These are phyloP conservation scores for Triops longicaudatus DNA, from an alignment of 1,140 invertebrate genomes.

Conservation along the genomic window DNA sequence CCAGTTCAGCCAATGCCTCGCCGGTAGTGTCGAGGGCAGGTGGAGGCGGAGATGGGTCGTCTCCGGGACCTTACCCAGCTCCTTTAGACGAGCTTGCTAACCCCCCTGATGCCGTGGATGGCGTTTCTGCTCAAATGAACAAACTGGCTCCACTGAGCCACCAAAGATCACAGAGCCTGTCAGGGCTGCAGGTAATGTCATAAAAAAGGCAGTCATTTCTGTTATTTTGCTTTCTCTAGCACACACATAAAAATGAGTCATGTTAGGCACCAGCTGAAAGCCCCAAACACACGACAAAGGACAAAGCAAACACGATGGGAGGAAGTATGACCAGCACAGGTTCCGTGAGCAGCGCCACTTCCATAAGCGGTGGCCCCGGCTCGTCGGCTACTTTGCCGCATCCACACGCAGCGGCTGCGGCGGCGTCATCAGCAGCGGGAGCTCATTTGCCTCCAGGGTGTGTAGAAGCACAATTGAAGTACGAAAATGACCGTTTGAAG, in stretches of 20 bases:
- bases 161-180: conserved; percentile 47
- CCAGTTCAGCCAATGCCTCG: conserved; percentile 74
- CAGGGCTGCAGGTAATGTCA: conserved; percentile 42
- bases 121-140: conserved; percentile 30
- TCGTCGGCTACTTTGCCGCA: conserved; percentile 27
- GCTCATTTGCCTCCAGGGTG: conserved; percentile 51
- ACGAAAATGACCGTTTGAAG: conserved; percentile 94
- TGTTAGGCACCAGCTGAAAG: conserved; percentile 44
- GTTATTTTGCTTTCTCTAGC: neutral
- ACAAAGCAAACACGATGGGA: conserved; percentile 26
- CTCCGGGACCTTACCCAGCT: conserved; percentile 33
- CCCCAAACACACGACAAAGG: conserved; percentile 50
- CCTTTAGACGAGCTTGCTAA: conserved; percentile 39
- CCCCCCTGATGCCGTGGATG: conserved; percentile 19
- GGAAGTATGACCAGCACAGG: conserved; percentile 8
- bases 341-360: conserved; percentile 16
- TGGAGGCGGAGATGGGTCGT: conserved; percentile 20
- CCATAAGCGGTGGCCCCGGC: conserved; percentile 16
- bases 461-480: conserved; percentile 83
- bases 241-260: conserved; percentile 30
- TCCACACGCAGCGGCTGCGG: conserved; percentile 35
- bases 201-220: conserved; percentile 17
- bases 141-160: conserved; percentile 38
- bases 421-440: conserved; percentile 40
- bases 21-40: conserved; percentile 59